phyloP scores from a whole-genome alignment of 2,797 vertebrate species.

The Labeo calbasu region DNA sequence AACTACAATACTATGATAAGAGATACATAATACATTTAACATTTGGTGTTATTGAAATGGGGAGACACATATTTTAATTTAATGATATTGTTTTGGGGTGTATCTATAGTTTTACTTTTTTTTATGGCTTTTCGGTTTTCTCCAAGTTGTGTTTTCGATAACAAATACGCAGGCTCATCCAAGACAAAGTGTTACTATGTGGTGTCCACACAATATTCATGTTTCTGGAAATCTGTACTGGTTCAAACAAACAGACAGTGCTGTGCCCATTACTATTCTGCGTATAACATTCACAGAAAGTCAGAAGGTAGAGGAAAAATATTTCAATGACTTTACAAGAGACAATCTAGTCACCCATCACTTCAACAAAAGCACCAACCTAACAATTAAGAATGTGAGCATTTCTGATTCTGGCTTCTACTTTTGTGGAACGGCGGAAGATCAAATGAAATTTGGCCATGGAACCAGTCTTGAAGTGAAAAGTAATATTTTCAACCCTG shows the following conservation, averaged over 20 bases:
- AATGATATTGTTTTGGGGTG: background rate
- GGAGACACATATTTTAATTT: no score
- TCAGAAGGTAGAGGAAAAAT: rapidly evolving
- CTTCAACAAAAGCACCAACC: background rate
- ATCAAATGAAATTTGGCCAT: background rate
- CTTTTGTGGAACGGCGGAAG: background rate
- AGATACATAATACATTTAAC: background rate
- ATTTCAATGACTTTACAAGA: constrained; percentile 1
- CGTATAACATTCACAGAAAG: background rate
- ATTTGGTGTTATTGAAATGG: background rate
- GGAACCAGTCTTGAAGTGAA: constrained; percentile 20
- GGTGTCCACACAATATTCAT: background rate
- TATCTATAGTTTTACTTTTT: background rate
- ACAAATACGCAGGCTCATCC: background rate
- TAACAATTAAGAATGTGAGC: background rate
- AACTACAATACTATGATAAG: background rate
- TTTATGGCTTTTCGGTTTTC: constrained; percentile 17
- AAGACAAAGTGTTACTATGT: background rate
- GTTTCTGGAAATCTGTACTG: background rate
- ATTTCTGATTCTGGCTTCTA: constrained; percentile 36
- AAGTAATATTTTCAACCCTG: constrained; percentile 5
- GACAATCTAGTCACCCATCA: background rate
- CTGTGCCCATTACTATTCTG: background rate
- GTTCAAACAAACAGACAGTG: constrained; percentile 22
- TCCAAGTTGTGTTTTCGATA: background rate